Conservation (phyloP, 2,888 invertebrate genomes). For the Papilio elwesi region DNA sequence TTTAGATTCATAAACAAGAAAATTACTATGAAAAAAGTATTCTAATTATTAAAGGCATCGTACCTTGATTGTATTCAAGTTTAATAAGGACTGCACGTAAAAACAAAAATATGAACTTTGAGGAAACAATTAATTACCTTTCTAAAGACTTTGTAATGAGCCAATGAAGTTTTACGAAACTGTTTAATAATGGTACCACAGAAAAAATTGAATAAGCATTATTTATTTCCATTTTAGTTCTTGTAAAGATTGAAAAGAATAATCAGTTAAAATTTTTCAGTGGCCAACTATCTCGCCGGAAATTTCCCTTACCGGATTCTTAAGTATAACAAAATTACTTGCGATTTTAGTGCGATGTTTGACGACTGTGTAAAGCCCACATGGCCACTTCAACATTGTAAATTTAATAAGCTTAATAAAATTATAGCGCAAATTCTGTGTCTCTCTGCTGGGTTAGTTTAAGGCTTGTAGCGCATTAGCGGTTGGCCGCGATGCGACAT, state of each 20-base stretch:
- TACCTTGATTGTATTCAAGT: conserved; percentile 4
- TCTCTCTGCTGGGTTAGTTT: too few species aligned
- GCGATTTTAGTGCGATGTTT: too few species aligned
- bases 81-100: conserved; percentile 14
- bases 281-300: not conserved
- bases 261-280: too few species aligned
- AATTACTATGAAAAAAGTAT: not conserved
- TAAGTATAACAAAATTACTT: too few species aligned
- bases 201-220: conserved; percentile 4
- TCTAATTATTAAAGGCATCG: conserved; percentile 16
- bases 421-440: too few species aligned
- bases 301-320: too few species aligned
- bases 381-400: too few species aligned
- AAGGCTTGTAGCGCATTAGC: too few species aligned
- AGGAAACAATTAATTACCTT: conserved; percentile 24
- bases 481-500: too few species aligned
- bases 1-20: not conserved
- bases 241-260: too few species aligned
- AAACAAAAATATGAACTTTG: conserved; percentile 19
- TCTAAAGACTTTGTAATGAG: conserved; percentile 23
- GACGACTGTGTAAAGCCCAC: too few species aligned
- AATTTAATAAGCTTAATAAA: too few species aligned
- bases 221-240: conserved; percentile 10
- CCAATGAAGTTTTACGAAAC: conserved; percentile 4
- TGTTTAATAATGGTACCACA: conserved; percentile 14